A percentile compares a stretch with the other conserved stretches of the same genome.
Conservation (phyloP, 2,113 vertebrate species). For the Campylorhamphus procurvoides region DNA sequence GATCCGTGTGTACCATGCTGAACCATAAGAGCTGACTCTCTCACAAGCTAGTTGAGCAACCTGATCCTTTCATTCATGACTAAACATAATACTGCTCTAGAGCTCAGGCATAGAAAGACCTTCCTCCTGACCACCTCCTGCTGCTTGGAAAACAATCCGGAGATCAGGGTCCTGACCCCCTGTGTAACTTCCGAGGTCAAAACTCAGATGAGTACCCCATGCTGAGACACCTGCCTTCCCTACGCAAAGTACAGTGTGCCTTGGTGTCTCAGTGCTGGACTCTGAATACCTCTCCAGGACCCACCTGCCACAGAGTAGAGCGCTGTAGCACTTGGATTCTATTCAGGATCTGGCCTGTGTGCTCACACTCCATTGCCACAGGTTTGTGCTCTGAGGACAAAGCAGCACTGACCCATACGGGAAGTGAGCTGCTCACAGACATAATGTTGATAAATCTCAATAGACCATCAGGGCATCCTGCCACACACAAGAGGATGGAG, state of each 20-base stretch:
- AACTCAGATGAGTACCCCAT: neutral
- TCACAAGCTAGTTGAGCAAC: neutral
- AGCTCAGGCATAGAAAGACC: neutral
- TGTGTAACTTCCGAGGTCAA: neutral
- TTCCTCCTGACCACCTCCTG: neutral
- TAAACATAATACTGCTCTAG: neutral
- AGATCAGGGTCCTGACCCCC: neutral
- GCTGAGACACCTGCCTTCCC: neutral
- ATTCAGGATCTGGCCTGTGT: neutral
- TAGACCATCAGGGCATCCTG: neutral
- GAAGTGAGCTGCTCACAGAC: neutral
- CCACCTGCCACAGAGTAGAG: neutral
- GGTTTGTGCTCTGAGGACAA: neutral
- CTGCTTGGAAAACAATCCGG: neutral
- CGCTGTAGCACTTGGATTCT: neutral
- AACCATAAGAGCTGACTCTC: neutral
- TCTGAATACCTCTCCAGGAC: neutral
- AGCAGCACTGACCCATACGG: neutral
- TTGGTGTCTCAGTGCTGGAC: neutral
- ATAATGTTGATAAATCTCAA: neutral
- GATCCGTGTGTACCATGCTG: rapidly evolving
- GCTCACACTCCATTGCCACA: neutral
- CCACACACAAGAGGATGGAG: neutral
- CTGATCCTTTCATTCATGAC: neutral
- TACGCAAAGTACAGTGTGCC: neutral